Base-by-base conservation (phyloP, 2,888 invertebrate genomes). In the Laspeyria flexula region DNA sequence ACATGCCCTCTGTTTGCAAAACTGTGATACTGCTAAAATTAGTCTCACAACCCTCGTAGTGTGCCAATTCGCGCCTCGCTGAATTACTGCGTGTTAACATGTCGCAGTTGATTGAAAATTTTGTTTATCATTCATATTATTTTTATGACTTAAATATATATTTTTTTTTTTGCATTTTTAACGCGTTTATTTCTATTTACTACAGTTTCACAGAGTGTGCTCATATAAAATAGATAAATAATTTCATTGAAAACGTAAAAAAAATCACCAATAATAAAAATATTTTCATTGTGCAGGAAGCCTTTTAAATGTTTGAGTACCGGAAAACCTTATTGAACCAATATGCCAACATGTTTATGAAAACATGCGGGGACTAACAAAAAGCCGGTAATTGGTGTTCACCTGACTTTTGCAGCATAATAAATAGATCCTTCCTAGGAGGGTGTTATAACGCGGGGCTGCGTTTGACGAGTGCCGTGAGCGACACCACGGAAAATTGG, bases 401-500 rank as follows among this genome's bases (percentile, higher is more conserved):
- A 82, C 76, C 78, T 81, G 79, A 78, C 83, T 83, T 76, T 57
- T 75, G 66, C 73, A 70, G 68, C 66, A 69, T 75, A 73, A 78
- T 73, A 78, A 76, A 77, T 73, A 75, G 70, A 68, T 59, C 58
- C 52, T 54, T 30, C 41, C 65, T 74, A 73, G 66, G 74, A 74
- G 71, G 73, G 73, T 58, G 43, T 47, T 30, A 18, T 50, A 37
- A 42, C 68, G 71, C 71, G 76, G 77, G 83, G 83, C 88, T 92
- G 91, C 88, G 80, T 79, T 90, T 91, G 92, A 92, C 92, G 90
- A 89, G 85, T 74, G 90, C 91, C 90, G 84, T 82, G 82, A 81
- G 91, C 92, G 92, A 90, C 91, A 90, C 88, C 88, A 88, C 79
- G 91, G 90, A 91, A 92, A 91, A 91, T 91, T 91, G 91, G 82